phyloP scores from a whole-genome alignment of 92 coral and sea anemone species.

The Diadumene lineata region DNA sequence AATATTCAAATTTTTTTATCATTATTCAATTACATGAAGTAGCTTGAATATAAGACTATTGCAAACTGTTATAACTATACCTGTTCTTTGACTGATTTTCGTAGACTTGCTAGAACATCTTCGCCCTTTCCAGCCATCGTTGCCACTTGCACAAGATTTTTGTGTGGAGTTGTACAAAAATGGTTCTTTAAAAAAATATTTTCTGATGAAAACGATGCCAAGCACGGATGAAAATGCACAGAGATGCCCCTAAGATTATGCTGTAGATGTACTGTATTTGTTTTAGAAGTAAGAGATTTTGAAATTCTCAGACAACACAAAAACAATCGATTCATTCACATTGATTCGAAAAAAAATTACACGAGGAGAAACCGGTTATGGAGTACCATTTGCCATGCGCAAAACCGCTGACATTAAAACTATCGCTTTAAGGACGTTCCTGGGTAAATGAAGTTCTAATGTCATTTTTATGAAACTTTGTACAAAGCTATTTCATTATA shows the following conservation, averaged over 20 bases:
- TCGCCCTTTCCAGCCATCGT: constrained; percentile 39
- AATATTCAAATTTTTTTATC: neutral
- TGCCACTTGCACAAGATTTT: neutral
- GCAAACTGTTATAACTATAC: constrained; percentile 31
- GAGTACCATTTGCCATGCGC: constrained; percentile 23
- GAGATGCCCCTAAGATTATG: neutral
- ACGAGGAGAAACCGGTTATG: neutral
- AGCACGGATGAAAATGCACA: neutral
- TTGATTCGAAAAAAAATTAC: constrained; percentile 9
- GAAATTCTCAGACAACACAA: constrained; percentile 2
- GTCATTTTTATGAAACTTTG: too few relatives aligned
- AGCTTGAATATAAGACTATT: neutral
- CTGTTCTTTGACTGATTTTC: constrained; percentile 85
- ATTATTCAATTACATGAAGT: neutral
- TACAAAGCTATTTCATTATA: too few relatives aligned
- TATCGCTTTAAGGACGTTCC: neutral
- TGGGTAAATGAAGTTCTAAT: too few relatives aligned
- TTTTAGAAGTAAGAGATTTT: neutral
- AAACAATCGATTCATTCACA: constrained; percentile 48
- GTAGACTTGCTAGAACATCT: constrained; percentile 47
- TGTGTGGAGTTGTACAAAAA: neutral
- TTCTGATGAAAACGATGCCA: neutral
- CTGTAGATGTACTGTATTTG: constrained; percentile 13
- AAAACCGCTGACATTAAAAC: constrained; percentile 18
- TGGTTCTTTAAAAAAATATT: neutral